A percentile compares a stretch with the other conserved stretches of the same genome.
Conservation (phyloP, 2,888 invertebrate genomes). For the Poecilus cupreus region DNA sequence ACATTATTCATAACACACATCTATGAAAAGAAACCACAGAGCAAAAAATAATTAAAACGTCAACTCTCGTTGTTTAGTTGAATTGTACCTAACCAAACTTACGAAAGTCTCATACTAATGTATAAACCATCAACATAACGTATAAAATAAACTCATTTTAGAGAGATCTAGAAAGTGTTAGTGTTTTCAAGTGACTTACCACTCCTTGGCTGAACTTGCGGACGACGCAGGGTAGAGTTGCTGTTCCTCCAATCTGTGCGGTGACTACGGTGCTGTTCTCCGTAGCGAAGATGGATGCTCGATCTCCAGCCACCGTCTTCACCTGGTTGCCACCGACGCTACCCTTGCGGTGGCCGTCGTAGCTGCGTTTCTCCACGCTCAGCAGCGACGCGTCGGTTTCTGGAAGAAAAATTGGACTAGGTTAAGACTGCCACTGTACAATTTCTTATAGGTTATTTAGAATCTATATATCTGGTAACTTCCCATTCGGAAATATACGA, state of each 20-base stretch:
- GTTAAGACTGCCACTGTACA: not conserved
- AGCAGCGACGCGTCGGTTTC: conserved; percentile 35
- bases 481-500: too few species aligned
- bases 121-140: too few species aligned
- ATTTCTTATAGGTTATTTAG: too few species aligned
- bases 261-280: conserved; percentile 74
- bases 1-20: too few species aligned
- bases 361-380: conserved; percentile 65
- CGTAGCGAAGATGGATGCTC: conserved; percentile 70
- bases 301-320: conserved; percentile 63
- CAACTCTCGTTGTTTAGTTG: too few species aligned
- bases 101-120: too few species aligned
- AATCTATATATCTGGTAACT: too few species aligned
- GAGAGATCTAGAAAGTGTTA: too few species aligned
- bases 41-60: too few species aligned
- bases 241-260: conserved; percentile 75
- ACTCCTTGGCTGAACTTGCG: conserved; percentile 74
- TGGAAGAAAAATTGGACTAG: not conserved
- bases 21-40: too few species aligned
- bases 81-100: too few species aligned
- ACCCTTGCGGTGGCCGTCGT: conserved; percentile 67
- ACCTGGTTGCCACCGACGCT: conserved; percentile 64
- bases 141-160: too few species aligned
- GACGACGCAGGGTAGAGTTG: conserved; percentile 74
- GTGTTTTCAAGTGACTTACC: conserved; percentile 70